These are phyloP conservation scores for Zaprionus inermis DNA, from an alignment of 1,140 invertebrate genomes.

Conservation along the genomic window DNA sequence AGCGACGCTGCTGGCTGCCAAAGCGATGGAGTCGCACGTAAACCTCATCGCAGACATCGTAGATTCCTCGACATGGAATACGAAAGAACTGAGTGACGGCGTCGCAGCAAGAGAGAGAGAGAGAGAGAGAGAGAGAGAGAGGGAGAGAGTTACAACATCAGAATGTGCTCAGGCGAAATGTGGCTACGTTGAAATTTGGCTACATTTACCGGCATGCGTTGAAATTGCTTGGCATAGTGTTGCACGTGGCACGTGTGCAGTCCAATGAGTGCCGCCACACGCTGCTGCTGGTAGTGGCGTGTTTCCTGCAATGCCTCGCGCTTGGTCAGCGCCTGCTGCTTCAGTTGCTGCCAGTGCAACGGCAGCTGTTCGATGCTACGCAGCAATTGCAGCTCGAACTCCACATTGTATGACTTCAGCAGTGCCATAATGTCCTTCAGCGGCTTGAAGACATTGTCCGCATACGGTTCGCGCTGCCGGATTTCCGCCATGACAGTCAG, in stretches of 20 bases:
- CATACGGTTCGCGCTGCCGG: slow-evolving; percentile 86
- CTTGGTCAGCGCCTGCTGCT: slow-evolving; percentile 91
- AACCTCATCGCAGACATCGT: slow-evolving; percentile 88
- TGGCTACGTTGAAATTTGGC: neutral
- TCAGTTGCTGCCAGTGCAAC: slow-evolving; percentile 94
- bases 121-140: slow-evolving; percentile 34
- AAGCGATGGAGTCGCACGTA: slow-evolving; percentile 87
- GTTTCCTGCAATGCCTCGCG: slow-evolving; percentile 94
- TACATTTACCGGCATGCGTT: slow-evolving; percentile 84
- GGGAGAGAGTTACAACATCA: slow-evolving; percentile 41
- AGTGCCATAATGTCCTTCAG: slow-evolving; percentile 91
- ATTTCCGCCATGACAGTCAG: slow-evolving; percentile 86
- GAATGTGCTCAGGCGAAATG: neutral
- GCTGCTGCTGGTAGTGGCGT: slow-evolving; percentile 86
- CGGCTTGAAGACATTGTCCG: slow-evolving; percentile 92
- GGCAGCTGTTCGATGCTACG: slow-evolving; percentile 90
- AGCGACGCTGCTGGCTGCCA: slow-evolving; percentile 87
- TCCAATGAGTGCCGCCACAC: slow-evolving; percentile 89
- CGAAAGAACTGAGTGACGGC: slow-evolving; percentile 85
- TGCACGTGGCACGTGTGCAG: slow-evolving; percentile 91
- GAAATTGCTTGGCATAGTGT: slow-evolving; percentile 89
- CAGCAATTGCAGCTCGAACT: slow-evolving; percentile 85
- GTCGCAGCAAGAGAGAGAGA: neutral
- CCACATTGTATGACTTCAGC: slow-evolving; percentile 90
- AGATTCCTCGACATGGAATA: slow-evolving; percentile 88